phyloP scores from a whole-genome alignment of 2,113 vertebrate species.

The Ondatra zibethicus region DNA sequence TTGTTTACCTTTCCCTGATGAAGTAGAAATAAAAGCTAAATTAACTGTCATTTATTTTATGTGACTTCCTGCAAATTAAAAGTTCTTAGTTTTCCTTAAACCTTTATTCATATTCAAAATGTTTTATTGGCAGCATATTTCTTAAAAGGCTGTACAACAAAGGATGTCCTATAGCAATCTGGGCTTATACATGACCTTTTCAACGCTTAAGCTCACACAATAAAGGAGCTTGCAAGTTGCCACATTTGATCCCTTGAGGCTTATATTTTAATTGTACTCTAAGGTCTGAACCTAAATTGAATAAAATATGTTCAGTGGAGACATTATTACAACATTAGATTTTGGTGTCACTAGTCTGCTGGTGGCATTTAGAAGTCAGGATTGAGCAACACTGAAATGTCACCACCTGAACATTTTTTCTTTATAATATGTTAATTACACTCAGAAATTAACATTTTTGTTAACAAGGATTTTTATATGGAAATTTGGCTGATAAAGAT shows the following conservation, averaged over 20 bases:
- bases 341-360: not conserved
- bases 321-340: not conserved
- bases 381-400: not conserved
- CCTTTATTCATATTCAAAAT: not conserved
- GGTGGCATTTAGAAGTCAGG: not conserved
- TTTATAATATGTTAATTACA: not conserved
- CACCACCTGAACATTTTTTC: not conserved
- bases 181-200: not conserved
- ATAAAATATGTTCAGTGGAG: not conserved
- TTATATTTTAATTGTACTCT: slow-evolving; percentile 35
- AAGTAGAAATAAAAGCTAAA: not conserved
- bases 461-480: not conserved
- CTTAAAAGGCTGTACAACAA: not conserved
- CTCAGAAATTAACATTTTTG: not conserved
- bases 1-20: not conserved
- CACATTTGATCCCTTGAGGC: not conserved
- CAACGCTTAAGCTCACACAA: not conserved
- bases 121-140: not conserved
- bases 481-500: not conserved
- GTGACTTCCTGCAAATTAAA: not conserved
- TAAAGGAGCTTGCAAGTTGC: not conserved
- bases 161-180: not conserved
- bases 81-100: not conserved
- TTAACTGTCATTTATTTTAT: not conserved
- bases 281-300: not conserved